Conservation (phyloP, 2,797 vertebrate species). For the Ceryle rudis region DNA sequence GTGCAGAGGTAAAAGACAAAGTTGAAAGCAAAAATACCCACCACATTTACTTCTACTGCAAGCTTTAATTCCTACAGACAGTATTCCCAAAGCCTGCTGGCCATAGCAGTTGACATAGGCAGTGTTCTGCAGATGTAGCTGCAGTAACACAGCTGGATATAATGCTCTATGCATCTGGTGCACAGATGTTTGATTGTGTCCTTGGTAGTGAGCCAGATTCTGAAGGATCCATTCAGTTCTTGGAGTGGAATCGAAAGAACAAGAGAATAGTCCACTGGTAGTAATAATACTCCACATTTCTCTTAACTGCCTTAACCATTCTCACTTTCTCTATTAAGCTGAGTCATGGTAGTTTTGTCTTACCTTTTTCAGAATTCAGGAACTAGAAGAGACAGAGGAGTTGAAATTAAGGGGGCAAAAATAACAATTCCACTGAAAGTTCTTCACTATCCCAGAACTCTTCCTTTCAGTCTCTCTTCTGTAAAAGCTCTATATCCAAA, state of each 20-base stretch:
- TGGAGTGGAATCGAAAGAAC: constrained; percentile 48
- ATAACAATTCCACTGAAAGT: background rate
- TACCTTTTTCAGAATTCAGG: background rate
- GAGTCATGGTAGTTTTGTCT: constrained; percentile 16
- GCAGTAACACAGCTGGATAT: constrained; percentile 76
- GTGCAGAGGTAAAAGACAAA: background rate
- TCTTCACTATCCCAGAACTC: background rate
- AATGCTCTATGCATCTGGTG: constrained; percentile 74
- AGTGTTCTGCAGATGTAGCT: constrained; percentile 70
- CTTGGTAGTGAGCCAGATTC: constrained; percentile 73
- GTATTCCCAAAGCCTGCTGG: constrained; percentile 57
- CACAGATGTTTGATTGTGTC: constrained; percentile 75
- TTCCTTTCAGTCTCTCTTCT: background rate
- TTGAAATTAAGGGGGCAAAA: background rate
- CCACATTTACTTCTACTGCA: background rate
- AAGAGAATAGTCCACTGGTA: constrained; percentile 19
- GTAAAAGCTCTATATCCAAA: background rate
- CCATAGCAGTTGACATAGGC: constrained; percentile 57
- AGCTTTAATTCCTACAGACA: constrained; percentile 14
- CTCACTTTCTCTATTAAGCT: constrained; percentile 21
- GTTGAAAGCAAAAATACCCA: background rate
- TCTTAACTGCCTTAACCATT: constrained; percentile 8
- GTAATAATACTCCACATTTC: constrained; percentile 10
- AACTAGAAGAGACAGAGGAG: background rate
- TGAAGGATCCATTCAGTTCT: constrained; percentile 59